Evolutionary conservation across 2,113 vertebrate genomes (phyloP).

Genomic region (Probosciger aterrimus): DNA sequence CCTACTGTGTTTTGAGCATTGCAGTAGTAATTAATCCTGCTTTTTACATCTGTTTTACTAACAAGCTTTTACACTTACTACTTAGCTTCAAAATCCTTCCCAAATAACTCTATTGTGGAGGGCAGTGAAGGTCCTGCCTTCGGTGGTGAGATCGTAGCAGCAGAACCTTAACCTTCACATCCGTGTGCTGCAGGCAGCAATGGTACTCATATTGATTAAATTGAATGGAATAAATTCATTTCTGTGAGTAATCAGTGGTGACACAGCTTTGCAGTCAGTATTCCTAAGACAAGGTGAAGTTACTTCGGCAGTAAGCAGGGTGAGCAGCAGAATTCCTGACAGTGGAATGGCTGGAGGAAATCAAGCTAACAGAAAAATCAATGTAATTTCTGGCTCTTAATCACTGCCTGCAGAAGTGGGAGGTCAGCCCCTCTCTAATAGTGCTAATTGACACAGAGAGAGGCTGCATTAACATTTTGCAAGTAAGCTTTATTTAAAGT

Average conservation of each 20-base stretch:
- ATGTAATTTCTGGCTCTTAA: not conserved
- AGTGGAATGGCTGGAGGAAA: not conserved
- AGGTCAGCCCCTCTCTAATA: not conserved
- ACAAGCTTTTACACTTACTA: not conserved
- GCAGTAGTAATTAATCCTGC: not conserved
- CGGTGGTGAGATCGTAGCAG: fast-evolving
- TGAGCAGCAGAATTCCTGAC: not conserved
- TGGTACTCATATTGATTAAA: not conserved
- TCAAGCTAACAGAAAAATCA: not conserved
- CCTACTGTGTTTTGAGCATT: not conserved
- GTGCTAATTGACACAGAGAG: not conserved
- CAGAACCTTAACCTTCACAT: not conserved
- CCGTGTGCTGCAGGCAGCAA: not conserved
- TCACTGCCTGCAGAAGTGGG: not conserved
- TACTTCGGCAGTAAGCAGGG: not conserved
- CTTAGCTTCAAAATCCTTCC: not conserved
- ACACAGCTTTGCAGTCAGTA: not conserved
- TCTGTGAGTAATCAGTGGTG: fast-evolving
- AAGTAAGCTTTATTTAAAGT: not conserved
- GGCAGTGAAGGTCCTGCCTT: not conserved
- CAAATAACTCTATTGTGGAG: not conserved
- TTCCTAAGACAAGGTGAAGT: not conserved
- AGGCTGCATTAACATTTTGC: not conserved
- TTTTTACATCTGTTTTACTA: not conserved
- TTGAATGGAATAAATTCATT: not conserved